Base-by-base conservation (phyloP, 2,888 invertebrate genomes). In the Taphrorychus bicolor region DNA sequence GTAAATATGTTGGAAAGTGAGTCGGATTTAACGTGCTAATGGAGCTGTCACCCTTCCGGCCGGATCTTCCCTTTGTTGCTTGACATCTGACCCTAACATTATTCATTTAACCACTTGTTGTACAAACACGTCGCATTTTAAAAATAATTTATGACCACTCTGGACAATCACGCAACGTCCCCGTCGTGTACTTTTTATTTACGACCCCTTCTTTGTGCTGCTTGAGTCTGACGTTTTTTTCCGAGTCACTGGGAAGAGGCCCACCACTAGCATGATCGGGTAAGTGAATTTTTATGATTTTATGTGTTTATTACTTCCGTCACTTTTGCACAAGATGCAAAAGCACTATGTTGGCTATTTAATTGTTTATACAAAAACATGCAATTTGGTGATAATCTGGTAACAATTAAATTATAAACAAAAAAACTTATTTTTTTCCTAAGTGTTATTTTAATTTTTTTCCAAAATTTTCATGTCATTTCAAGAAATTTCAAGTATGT, bases 61-160 rank as follows among this genome's bases (percentile, higher is more conserved):
- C 76, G 75, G 45, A 45, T 45, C 16, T 17, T 45, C 22, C 19
- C 18, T 19, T 51, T 51, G 21, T 76, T 75, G 73, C 75, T 76
- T 78, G 77, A 75, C 75, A 73, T 76, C 73, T 78, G 80, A 81
- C 81, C 81, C 9, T 51, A 51, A 11, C 17, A 21, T 51, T 51
- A 21, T 51, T 80, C 80, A 78, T 73, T 76, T 80, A 82, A 82
- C 82, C 82, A 82, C 82, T 82, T 82, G 82, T 82, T 82, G 63
- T 63, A 18, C 32, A 40, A 82, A 81, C 81, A 72, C 74, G 66
- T 69, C 62, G 73, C 75, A 7, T 23, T 75, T 76, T 77, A 77
- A 77, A 76, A 77, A 76, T 78, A 78, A 75, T 77, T 78, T 70
- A 72, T 66, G 72, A 71, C 70, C 70, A 70, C 69, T 49, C 70